Conservation (phyloP, 2,797 vertebrate species). For the Alectoris magna region DNA sequence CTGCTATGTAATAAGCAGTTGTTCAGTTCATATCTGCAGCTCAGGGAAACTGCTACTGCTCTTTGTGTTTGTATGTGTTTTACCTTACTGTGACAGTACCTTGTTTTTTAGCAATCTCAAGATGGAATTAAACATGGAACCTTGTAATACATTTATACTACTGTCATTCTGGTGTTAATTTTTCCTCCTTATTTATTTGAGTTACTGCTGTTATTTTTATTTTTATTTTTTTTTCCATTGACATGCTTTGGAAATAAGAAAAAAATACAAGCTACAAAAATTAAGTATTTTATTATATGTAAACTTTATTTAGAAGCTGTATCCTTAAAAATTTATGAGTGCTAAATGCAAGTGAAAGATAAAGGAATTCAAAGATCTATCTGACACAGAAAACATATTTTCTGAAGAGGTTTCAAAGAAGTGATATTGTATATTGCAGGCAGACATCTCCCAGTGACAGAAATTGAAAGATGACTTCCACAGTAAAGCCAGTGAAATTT, state of each 20-base stretch:
- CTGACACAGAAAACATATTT: neutral
- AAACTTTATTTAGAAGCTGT: neutral
- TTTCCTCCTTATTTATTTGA: neutral
- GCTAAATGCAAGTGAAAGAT: neutral
- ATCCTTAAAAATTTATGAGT: neutral
- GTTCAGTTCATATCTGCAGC: neutral
- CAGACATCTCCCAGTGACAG: neutral
- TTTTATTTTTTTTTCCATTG: neutral
- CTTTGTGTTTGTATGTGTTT: neutral
- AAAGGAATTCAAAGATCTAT: neutral
- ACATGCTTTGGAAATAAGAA: neutral
- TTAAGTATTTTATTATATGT: neutral
- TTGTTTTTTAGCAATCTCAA: neutral
- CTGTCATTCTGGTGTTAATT: neutral
- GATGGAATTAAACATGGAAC: neutral
- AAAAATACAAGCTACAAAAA: neutral
- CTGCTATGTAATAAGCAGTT: neutral
- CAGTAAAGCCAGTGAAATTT: neutral
- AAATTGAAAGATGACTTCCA: neutral
- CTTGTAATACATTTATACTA: neutral
- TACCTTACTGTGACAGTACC: neutral
- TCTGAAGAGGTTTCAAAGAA: neutral
- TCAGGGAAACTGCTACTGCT: neutral
- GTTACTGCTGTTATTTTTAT: neutral
- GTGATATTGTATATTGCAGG: neutral